Conservation (phyloP, 1,140 invertebrate species). For the Venturia canescens region DNA sequence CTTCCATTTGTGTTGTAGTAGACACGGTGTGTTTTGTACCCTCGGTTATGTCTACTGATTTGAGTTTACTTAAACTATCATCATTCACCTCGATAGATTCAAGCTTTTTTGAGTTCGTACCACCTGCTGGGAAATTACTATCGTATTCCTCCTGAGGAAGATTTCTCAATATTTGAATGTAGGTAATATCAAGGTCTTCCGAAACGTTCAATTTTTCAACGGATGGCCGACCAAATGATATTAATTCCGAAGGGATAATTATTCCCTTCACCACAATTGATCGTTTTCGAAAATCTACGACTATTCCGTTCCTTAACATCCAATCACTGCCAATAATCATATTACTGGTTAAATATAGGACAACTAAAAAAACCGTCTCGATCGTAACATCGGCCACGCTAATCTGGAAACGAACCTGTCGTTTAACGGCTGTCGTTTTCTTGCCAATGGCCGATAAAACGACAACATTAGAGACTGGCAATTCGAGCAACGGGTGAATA, state of each 20-base stretch:
- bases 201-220: not conserved
- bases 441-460: slow-evolving; percentile 50
- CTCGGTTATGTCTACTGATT: no score
- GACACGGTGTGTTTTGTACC: no score
- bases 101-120: not conserved
- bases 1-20: no score
- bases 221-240: not conserved
- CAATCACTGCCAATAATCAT: slow-evolving; percentile 55
- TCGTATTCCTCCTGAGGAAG: no score
- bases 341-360: slow-evolving; percentile 44
- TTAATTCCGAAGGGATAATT: not conserved
- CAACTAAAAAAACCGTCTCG: slow-evolving; percentile 23
- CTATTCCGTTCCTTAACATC: slow-evolving; percentile 37
- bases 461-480: slow-evolving; percentile 50
- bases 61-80: no score
- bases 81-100: no score
- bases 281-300: slow-evolving; percentile 50
- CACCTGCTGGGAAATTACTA: no score
- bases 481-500: slow-evolving; percentile 4
- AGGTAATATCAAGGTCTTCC: not conserved
- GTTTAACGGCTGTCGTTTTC: slow-evolving; percentile 46
- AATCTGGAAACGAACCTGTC: not conserved
- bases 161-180: not conserved
- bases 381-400: not conserved
- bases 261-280: slow-evolving; percentile 16